A percentile compares a stretch with the other conserved stretches of the same genome.
Conservation (phyloP, 2,797 vertebrate genomes). For the Sorex maritimensis region DNA sequence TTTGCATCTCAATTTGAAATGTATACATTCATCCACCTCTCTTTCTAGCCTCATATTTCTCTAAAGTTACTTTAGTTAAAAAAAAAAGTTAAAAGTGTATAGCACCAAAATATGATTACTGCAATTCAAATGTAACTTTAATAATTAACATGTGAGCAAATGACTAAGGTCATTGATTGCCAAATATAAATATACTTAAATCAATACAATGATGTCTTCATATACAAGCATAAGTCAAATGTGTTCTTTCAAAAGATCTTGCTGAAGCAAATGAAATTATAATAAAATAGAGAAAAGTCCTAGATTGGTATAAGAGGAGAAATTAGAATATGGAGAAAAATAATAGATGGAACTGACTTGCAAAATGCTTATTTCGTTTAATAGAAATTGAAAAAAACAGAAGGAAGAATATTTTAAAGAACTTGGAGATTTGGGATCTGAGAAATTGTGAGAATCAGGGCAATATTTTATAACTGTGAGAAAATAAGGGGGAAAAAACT, state of each 20-base stretch:
- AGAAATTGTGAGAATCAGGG: not conserved
- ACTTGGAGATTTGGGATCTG: not conserved
- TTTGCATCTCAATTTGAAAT: too few relatives aligned
- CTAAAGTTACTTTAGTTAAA: too few relatives aligned
- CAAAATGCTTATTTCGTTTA: conserved; percentile 16
- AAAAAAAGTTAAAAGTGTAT: too few relatives aligned
- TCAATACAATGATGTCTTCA: not conserved
- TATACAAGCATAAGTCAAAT: not conserved
- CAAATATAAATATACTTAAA: conserved; percentile 38
- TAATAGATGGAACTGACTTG: not conserved
- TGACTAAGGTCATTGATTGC: not conserved
- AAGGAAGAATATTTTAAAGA: conserved; percentile 27
- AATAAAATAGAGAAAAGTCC: conserved; percentile 4
- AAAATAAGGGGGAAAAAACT: not conserved
- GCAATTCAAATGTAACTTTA: not conserved
- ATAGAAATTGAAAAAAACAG: not conserved
- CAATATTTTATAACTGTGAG: not conserved
- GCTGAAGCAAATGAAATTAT: conserved; percentile 54
- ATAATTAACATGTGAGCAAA: conserved; percentile 52
- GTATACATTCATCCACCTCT: too few relatives aligned
- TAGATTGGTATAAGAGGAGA: not conserved
- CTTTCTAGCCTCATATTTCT: too few relatives aligned
- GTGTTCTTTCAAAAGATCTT: conserved; percentile 37
- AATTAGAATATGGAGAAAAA: conserved; percentile 44
- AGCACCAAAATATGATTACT: not conserved